Evolutionary conservation across 1,140 invertebrate genomes (phyloP), one percentile per base, ranked within the genome.

Genomic region (Myzus persicae): DNA sequence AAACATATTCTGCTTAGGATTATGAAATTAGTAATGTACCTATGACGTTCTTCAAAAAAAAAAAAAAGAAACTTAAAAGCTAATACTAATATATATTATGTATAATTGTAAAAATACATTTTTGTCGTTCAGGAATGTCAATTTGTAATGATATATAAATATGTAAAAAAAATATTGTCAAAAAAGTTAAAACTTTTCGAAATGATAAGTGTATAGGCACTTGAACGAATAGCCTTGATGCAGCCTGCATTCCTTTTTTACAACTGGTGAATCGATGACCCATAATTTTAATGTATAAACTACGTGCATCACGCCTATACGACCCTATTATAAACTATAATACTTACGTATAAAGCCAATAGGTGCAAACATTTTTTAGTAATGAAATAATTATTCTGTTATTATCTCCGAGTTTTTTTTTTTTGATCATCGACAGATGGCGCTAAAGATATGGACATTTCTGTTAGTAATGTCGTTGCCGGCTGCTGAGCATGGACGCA

Each of bases 391-490:
- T 87, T 18, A 46, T 26, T 31, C 14, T 87, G 5, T 46, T 46
- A 18, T 87, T 46, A 31, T 38, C 20, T 46, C 6, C 9, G 46
- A 40, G 9, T 88, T 4, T 6, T 89, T 93, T 31, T 93, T 40
- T 93, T 93, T 1, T 36, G n/a, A n/a, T n/a, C n/a, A n/a, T 44
- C 89, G 76, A 20, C 59, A 90, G 81, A 93, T 93, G 93, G 87
- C 93, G 42, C 42, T 93, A 46, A 93, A 93, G 67, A 82, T 93
- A 82, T 93, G 93, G 93, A 93, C 91, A 42, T 93, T 91, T 93
- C 31, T 93, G 14, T 40, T 93, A 14, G 93, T 91, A 38, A 93
- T 93, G 93, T 92, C 93, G 36, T 44, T 93, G 20, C 93, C 93
- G 40, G 93, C 90, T 51, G 93, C 91, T 8, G 93, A 89, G 20